Percentiles rank a stretch among this genome's conserved stretches.
Conservation (phyloP, 1,140 invertebrate genomes). For the Tetragonula clypearis region DNA sequence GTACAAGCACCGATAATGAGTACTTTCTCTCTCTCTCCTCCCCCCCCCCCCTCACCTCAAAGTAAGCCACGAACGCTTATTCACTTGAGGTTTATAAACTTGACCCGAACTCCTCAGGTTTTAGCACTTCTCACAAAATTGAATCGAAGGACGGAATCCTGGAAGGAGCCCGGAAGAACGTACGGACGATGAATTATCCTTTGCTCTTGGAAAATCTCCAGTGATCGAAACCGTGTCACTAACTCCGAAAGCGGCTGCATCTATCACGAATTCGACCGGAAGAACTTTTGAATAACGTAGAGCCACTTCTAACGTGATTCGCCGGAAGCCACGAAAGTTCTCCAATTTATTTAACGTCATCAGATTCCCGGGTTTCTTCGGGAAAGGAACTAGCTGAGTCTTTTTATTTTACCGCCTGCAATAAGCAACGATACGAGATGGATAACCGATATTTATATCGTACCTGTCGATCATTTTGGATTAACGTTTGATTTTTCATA, state of each 20-base stretch:
- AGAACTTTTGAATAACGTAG: conserved; percentile 4
- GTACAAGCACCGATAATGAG: no score
- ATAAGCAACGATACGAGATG: neutral
- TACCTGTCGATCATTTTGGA: neutral
- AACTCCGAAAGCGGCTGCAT: neutral
- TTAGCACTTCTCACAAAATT: neutral
- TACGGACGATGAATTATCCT: neutral
- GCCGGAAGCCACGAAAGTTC: neutral
- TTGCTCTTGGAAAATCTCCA: neutral
- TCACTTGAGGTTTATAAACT: no score
- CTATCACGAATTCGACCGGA: neutral
- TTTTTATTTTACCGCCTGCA: neutral
- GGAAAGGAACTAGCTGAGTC: neutral
- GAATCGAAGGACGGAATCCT: neutral
- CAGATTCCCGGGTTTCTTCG: neutral
- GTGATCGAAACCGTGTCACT: neutral
- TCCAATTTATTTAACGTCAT: conserved; percentile 3
- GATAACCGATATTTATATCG: neutral
- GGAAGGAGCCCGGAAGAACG: neutral
- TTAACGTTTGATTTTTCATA: neutral
- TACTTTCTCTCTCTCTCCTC: no score
- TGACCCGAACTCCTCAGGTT: no score
- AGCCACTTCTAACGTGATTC: neutral
- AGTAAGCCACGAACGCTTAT: no score
- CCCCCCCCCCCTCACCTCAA: no score